Evolutionary conservation across 1,140 invertebrate species (phyloP).

Genomic region (Bombus balteatus): DNA sequence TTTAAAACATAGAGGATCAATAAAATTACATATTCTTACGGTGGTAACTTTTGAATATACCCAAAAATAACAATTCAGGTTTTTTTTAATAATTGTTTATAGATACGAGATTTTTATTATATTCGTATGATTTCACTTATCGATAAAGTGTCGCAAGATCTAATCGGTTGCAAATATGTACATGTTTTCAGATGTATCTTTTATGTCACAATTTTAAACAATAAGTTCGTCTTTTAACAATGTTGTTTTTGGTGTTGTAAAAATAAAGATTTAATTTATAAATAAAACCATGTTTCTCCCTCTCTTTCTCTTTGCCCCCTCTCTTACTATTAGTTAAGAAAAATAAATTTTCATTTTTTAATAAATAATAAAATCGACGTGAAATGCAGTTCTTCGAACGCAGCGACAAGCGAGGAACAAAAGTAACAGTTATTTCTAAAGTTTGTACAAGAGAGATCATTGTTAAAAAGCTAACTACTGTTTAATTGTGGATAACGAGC

Average conservation of each 20-base stretch:
- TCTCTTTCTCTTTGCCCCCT: too few relatives aligned
- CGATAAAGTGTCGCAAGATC: neutral
- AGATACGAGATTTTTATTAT: neutral
- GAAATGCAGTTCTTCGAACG: too few relatives aligned
- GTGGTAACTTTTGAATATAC: neutral
- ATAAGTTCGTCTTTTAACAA: neutral
- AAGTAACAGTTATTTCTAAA: too few relatives aligned
- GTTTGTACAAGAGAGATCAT: too few relatives aligned
- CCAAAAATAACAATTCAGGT: neutral
- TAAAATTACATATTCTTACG: neutral
- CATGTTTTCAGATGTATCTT: neutral
- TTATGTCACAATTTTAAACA: neutral
- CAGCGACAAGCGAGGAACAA: too few relatives aligned
- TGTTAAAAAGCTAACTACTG: too few relatives aligned
- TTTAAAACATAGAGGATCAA: neutral
- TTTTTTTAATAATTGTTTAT: neutral
- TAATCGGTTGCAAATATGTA: neutral
- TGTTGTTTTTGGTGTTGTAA: constrained; percentile 1
- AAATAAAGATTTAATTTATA: constrained; percentile 18
- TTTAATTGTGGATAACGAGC: neutral
- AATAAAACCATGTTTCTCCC: neutral
- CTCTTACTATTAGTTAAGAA: too few relatives aligned
- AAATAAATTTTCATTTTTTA: too few relatives aligned
- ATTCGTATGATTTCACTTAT: neutral
- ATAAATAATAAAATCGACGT: too few relatives aligned